Evolutionary conservation across 2,113 vertebrate genomes (phyloP), one percentile per base, ranked within the genome.

Genomic region (Peucedramus taeniatus): DNA sequence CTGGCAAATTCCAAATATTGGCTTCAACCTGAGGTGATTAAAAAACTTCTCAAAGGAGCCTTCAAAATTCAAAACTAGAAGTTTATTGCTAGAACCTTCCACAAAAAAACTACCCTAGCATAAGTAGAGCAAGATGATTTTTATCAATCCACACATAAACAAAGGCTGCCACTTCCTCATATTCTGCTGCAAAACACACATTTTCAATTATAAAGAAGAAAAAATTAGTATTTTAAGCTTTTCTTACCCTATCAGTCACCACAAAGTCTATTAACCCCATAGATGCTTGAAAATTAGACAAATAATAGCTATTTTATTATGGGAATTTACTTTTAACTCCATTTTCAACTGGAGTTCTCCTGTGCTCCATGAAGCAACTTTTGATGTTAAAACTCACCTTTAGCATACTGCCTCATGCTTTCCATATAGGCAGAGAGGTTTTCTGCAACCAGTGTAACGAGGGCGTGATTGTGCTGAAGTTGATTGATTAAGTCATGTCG

Each of bases 401-500:
- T 99, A 66, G 98, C 99, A 96, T 99, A 99, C 79, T 99, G 98
- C 92, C 99, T 99, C 99, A 99, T 99, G 93, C 98, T 99, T 96
- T 99, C 99, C 99, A 99, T 99, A 90, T 99, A 99, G 69, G 99
- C 98, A 20, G 99, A 99, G 87, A 99, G 99, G 96, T 99, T 99
- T 98, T 99, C 99, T 89, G 99, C 99, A 93, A 99, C 99, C 96
- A 99, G 80, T 37, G 99, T 99, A 96, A 99, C 99, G 75, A 99
- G 98, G 78, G 99, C 99, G 72, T 99, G 99, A 98, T 99, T 99
- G 98, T 99, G 99, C 98, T 99, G 99, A 91, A 99, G 98, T 96
- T 99, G 99, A 98, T 99, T 99, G 96, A 99, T 99, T 98, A 99
- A 98, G 92, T 99, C 99, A 96, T 99, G 99, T 53, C 99, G 99